phyloP scores from a whole-genome alignment of 2,113 vertebrate species.

The Apodemus sylvaticus region DNA sequence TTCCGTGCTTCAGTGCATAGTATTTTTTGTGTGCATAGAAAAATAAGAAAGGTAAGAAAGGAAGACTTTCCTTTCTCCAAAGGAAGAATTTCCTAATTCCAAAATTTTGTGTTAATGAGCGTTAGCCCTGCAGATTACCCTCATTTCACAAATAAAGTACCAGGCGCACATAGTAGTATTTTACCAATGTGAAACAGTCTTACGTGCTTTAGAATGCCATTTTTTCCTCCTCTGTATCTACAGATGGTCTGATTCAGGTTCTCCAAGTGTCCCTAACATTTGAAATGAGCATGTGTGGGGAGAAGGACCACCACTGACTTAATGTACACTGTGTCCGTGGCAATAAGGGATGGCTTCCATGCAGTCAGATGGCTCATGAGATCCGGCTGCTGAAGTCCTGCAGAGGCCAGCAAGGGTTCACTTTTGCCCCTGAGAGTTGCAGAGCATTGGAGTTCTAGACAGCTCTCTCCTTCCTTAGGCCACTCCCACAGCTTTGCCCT shows the following conservation, averaged over 20 bases:
- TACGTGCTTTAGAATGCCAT: not conserved
- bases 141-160: not conserved
- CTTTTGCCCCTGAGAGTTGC: not conserved
- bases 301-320: not conserved
- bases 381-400: not conserved
- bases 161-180: no score
- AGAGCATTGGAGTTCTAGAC: not conserved
- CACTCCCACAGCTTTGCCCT: not conserved
- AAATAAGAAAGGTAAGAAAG: not conserved
- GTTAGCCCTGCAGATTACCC: not conserved
- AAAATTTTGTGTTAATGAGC: not conserved
- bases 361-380: not conserved
- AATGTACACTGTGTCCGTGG: not conserved
- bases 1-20: no score
- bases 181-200: not conserved
- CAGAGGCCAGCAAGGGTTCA: not conserved
- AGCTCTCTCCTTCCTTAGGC: not conserved
- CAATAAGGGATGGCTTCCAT: not conserved
- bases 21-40: not conserved
- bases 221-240: not conserved
- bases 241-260: not conserved
- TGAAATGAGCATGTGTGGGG: not conserved
- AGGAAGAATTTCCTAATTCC: no score
- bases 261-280: not conserved
- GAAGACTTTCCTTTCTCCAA: no score